Base-by-base conservation (phyloP, 2,113 vertebrate genomes). In the Argyrosomus japonicus region DNA sequence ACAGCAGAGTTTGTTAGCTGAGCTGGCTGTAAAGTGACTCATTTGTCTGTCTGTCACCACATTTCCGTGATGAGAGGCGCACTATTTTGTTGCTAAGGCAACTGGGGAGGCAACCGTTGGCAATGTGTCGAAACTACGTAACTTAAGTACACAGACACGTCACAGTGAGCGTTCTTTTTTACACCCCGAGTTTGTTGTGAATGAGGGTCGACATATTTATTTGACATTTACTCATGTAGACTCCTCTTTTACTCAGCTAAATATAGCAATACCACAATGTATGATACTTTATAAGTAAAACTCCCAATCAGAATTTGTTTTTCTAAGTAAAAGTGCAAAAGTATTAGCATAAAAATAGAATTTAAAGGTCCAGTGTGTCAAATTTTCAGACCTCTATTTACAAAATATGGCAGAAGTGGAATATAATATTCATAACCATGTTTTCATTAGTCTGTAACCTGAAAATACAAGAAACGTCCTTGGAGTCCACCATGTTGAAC, bases 1-100 rank as follows among this genome's bases (percentile, higher is more conserved):
- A 4, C 7, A 25, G 13, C 12, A 36, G 10, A 1, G 19, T 67
- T 15, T 72, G 51, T 65, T 25, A 3, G 64, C 50, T 11, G 32
- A 12, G 6, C 40, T 18, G 51, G 14, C 61, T 25, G 40, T 9
- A 3, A 53, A 13, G 68, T 84, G 79, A 91, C 76, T 88, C 68
- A 65, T 61, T 61, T 21, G 63, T 79, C 32, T 70, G 61, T 32
- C 43, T 50, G 58, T 43, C 43, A 6, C n/a, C 58, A 54, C 11
- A 1, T 81, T 90, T 81, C 68, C 81, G 14, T 51, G 19, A 83
- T 68, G 77, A 84, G 57, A 1, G 15, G n/a, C 17, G 61, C 18
- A 47, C 45, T 88, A 53, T 92, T 89, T 87, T 82, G 92, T 93
- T 90, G 79, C 89, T 64, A 56, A 19, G 89, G 70, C 88, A 82